Conservation (phyloP, 2,797 vertebrate genomes). For the Acridotheres tristis region DNA sequence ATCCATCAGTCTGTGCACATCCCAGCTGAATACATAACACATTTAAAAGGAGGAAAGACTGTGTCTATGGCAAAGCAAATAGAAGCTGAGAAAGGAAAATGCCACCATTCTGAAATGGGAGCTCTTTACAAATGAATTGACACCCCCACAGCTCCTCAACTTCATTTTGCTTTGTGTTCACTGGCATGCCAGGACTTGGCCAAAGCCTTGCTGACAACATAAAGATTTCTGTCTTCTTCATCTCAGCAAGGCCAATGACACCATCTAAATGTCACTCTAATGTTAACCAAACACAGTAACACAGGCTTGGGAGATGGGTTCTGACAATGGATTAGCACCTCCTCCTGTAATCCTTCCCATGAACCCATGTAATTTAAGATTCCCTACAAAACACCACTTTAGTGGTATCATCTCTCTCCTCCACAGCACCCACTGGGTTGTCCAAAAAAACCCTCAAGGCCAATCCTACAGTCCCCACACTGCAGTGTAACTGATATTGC, state of each 20-base stretch:
- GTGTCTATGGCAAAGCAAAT: neutral
- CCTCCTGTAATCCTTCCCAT: neutral
- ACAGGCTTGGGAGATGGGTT: neutral
- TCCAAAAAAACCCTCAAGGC: neutral
- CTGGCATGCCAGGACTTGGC: neutral
- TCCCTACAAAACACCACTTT: neutral
- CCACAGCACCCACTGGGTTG: neutral
- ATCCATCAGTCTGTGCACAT: neutral
- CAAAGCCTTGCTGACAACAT: neutral
- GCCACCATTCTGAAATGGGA: neutral
- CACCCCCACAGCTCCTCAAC: neutral
- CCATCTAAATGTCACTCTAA: neutral
- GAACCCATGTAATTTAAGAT: neutral
- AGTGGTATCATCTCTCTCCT: neutral
- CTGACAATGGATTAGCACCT: neutral
- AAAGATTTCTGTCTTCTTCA: neutral
- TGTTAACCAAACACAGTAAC: neutral
- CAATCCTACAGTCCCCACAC: neutral
- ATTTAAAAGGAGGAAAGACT: neutral
- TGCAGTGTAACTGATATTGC: neutral
- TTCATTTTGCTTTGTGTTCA: neutral
- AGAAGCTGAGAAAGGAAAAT: conserved; percentile 2
- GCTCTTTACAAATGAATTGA: neutral
- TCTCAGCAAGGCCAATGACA: neutral
- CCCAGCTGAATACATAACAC: neutral